phyloP scores from a whole-genome alignment of 92 coral and sea anemone species.

The Porites divaricata region DNA sequence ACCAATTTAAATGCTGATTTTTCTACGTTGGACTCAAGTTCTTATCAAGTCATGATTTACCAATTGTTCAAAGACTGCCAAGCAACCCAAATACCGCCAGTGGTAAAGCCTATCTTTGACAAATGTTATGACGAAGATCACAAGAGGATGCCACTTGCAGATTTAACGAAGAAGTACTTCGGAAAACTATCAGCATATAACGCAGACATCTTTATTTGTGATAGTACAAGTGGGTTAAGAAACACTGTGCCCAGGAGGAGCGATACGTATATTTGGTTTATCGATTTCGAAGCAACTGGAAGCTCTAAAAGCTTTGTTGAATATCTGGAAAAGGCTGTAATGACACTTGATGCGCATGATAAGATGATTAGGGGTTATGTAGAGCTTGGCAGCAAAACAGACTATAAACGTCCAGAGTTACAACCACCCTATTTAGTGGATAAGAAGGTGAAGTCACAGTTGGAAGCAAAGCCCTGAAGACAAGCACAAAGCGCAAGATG shows the following conservation, averaged over 20 bases:
- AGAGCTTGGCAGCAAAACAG: too few relatives aligned
- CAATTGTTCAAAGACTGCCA: not conserved
- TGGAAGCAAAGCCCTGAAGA: too few relatives aligned
- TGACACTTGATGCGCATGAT: not conserved
- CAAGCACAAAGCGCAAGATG: too few relatives aligned
- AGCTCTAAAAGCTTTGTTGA: not conserved
- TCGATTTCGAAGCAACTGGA: not conserved
- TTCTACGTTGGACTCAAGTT: not conserved
- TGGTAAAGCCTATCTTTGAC: not conserved
- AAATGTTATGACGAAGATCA: not conserved
- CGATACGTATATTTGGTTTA: not conserved
- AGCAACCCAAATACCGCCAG: not conserved
- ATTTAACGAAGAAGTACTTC: not conserved
- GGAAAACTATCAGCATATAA: not conserved
- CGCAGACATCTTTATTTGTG: not conserved
- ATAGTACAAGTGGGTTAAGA: not conserved
- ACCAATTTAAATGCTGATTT: not conserved
- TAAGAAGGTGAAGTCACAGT: too few relatives aligned
- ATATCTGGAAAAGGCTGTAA: not conserved
- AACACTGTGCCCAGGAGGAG: not conserved
- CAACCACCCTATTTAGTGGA: too few relatives aligned
- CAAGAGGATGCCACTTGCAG: not conserved
- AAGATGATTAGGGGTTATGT: not conserved
- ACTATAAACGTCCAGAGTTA: too few relatives aligned
- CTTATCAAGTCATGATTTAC: not conserved